Percentiles rank a stretch among this genome's conserved stretches.
phyloP scores from a whole-genome alignment of 1,140 invertebrate genomes.

The Nephotettix cincticeps region DNA sequence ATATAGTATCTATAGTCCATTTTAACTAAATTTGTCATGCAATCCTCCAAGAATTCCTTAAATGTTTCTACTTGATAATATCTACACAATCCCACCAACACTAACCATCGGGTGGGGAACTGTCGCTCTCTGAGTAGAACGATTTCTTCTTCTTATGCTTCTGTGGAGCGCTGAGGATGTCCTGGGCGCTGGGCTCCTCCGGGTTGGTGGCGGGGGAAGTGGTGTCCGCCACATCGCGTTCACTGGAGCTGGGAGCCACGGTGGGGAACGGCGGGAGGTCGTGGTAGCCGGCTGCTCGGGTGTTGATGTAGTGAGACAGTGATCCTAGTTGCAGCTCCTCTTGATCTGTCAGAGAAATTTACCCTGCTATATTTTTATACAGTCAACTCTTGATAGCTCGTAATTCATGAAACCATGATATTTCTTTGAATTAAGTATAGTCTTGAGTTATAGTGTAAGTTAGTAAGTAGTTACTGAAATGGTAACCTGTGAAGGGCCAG shows the following conservation, averaged over 20 bases:
- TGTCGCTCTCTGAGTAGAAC: conserved; percentile 52
- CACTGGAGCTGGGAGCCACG: conserved; percentile 69
- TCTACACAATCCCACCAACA: too few relatives aligned
- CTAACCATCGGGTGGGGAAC: conserved; percentile 32
- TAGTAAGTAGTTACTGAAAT: too few relatives aligned
- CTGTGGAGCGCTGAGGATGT: conserved; percentile 12
- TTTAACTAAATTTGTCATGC: too few relatives aligned
- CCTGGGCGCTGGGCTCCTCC: conserved; percentile 10
- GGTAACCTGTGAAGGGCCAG: too few relatives aligned
- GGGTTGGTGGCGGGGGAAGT: conserved; percentile 40
- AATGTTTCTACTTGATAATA: too few relatives aligned
- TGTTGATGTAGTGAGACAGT: conserved; percentile 92
- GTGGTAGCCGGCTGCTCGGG: conserved; percentile 80
- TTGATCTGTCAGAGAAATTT: conserved; percentile 58
- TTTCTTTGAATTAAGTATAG: too few relatives aligned
- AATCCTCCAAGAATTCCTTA: too few relatives aligned
- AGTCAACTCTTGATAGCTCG: too few relatives aligned
- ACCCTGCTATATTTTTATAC: too few relatives aligned
- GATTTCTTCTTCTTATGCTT: conserved; percentile 49
- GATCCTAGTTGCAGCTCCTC: conserved; percentile 92
- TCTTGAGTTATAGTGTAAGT: too few relatives aligned
- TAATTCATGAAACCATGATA: too few relatives aligned
- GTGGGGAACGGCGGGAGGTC: conserved; percentile 85
- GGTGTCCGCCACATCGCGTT: conserved; percentile 72
- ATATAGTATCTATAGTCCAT: too few relatives aligned